Evolutionary conservation across 2,888 invertebrate species (phyloP), one percentile per base, ranked within the genome.

Genomic region (Dascillus cervinus): DNA sequence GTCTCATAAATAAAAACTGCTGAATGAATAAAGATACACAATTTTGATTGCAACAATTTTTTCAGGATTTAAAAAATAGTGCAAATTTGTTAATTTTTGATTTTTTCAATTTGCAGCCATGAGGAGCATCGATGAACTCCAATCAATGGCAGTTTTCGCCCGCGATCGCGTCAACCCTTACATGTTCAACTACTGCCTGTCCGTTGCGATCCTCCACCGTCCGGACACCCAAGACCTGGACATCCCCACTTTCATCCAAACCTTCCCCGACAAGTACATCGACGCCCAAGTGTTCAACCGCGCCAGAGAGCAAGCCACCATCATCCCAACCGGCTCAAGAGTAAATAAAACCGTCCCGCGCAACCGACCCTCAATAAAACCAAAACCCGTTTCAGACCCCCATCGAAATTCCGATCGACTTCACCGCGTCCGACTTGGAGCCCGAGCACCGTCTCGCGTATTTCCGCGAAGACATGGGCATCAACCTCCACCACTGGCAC

Each of bases 401-500:
- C 0, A 70, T 86, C 22, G 73, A 72, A 25, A 79, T 86, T 41
- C 82, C 84, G 0, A 55, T 63, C 13, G 80, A 84, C 64, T 86
- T 79, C 58, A 83, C 88, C 0, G 87, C 86, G 0, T 74, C 79
- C 0, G 73, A 78, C 40, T 51, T 69, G 2, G 86, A 88, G 49
- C 77, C 77, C 1, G 89, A 89, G 50, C 86, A 88, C 58, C 73
- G 80, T 3, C 61, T 86, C 37, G 81, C 85, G 13, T 89, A 88
- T 64, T 89, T 83, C 72, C 74, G 87, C 22, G 88, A 89, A 58
- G 89, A 88, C 60, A 69, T 87, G 38, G 86, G 86, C 42, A 71
- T 89, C 47, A 89, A 89, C 64, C 76, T 85, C 28, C 89, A 89
- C 59, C 88, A 89, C 58, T 89, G 88, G 88, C 88, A 89, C 57